These are phyloP conservation scores for Sitophilus oryzae DNA, from an alignment of 1,140 invertebrate species.

Conservation along the genomic window DNA sequence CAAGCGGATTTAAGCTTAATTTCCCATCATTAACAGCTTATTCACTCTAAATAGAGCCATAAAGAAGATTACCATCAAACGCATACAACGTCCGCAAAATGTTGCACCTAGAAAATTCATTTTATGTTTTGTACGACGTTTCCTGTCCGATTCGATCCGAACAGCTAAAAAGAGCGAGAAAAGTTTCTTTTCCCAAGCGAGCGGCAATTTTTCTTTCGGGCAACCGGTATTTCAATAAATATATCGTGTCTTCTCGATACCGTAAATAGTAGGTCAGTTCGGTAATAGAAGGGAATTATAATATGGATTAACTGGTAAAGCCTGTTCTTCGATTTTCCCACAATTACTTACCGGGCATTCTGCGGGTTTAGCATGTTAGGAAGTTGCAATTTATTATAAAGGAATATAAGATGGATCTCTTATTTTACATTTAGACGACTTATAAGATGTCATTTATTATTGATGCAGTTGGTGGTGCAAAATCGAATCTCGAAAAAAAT, in stretches of 20 bases:
- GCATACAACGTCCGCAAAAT: background rate
- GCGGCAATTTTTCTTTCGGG: background rate
- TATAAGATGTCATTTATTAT: too few relatives aligned
- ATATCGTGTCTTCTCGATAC: background rate
- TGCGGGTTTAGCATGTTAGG: background rate
- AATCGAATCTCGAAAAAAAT: too few relatives aligned
- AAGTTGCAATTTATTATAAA: background rate
- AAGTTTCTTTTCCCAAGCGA: constrained; percentile 3
- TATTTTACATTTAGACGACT: too few relatives aligned
- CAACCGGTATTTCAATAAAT: background rate
- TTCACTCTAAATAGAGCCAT: background rate
- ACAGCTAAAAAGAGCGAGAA: background rate
- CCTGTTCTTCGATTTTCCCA: background rate
- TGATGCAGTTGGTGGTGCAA: too few relatives aligned
- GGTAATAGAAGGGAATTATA: background rate
- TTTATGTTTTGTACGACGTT: background rate
- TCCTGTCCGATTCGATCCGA: too few relatives aligned
- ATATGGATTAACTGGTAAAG: background rate
- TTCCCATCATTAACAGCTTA: too few relatives aligned
- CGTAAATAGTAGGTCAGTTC: background rate
- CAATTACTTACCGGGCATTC: background rate
- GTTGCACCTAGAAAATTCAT: background rate
- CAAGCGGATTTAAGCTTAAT: too few relatives aligned
- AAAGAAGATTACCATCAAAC: too few relatives aligned
- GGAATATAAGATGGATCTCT: too few relatives aligned